Base-by-base conservation (phyloP, 2,113 vertebrate species). In the Nansenia antarctica region DNA sequence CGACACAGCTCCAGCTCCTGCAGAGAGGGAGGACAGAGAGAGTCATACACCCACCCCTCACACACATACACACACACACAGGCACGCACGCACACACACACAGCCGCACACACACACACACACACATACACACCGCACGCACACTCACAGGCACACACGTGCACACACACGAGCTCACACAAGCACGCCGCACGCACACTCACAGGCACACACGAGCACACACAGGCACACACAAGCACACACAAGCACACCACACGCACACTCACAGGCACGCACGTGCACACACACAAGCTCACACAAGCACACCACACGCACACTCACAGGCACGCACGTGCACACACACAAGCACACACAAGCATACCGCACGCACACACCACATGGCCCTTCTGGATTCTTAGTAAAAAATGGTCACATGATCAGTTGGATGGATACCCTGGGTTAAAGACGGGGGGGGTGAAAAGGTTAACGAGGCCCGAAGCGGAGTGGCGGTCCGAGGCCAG, bases 1-100 rank as follows among this genome's bases (percentile, higher is more conserved):
- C 97, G 94, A 82, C 97, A 99, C 70, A 99, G 86, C 86, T 99
- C 98, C 92, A 99, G 86, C 89, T 98, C 97, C 98, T 99, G 65
- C 39, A 80, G 54, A 89, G 55, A 84, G 22, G 71, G 5, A 78
- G n/a, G n/a, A 26, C 20, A n/a, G 26, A 6, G 14, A 3, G 5
- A 2, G 31, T 72, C 2, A 65, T 24, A 47, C 62, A 49, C 45
- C 42, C 8, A 63, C n/a, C n/a, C n/a, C 62, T 14, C 42, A 1
- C 61, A 54, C 52, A 54, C 11, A 57, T 26, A 58, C 22, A 14
- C 55, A 58, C 27, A 31, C 29, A n/a, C n/a, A n/a, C 29, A 18
- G 55, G 11, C 55, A 58, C 15, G n/a, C n/a, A n/a, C n/a, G n/a
- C n/a, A n/a, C n/a, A n/a, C n/a, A n/a, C n/a, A n/a, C n/a, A n/a